Percentiles rank a stretch among this genome's conserved stretches.
Conservation (phyloP, 2,888 invertebrate genomes). For the Carterocephalus palaemon region DNA sequence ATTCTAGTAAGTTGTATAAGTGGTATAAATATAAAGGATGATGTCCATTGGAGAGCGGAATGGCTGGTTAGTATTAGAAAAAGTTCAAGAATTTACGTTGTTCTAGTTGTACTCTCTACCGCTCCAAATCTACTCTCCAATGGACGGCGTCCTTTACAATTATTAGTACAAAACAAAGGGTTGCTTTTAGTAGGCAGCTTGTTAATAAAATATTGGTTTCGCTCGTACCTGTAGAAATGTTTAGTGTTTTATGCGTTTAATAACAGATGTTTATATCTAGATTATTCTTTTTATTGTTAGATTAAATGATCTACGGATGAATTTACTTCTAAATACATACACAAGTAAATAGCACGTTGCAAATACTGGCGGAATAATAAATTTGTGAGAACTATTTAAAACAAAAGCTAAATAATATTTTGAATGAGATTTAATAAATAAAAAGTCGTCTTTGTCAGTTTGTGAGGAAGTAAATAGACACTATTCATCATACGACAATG, state of each 20-base stretch:
- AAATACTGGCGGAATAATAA: no score
- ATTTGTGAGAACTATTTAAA: neutral
- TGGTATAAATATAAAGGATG: no score
- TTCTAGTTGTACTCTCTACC: no score
- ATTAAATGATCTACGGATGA: constrained; percentile 19
- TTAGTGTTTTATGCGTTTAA: constrained; percentile 53
- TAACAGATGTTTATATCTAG: constrained; percentile 45
- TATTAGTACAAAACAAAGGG: constrained; percentile 58
- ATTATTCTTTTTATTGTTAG: constrained; percentile 21
- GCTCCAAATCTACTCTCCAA: no score
- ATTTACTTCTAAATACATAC: constrained; percentile 13
- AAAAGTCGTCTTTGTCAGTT: neutral
- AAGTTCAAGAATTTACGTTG: no score
- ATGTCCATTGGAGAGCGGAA: no score
- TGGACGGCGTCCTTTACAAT: no score
- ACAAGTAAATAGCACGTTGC: constrained; percentile 8
- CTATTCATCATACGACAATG: constrained; percentile 6
- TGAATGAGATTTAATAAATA: constrained; percentile 1
- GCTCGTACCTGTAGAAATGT: constrained; percentile 55
- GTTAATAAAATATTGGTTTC: constrained; percentile 51
- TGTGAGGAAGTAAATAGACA: constrained; percentile 9
- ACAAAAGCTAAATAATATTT: neutral
- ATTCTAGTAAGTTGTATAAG: no score
- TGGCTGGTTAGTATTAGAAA: no score
- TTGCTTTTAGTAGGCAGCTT: constrained; percentile 46